Evolutionary conservation across 2,797 vertebrate genomes (phyloP).

Genomic region (Myotis pilosus): DNA sequence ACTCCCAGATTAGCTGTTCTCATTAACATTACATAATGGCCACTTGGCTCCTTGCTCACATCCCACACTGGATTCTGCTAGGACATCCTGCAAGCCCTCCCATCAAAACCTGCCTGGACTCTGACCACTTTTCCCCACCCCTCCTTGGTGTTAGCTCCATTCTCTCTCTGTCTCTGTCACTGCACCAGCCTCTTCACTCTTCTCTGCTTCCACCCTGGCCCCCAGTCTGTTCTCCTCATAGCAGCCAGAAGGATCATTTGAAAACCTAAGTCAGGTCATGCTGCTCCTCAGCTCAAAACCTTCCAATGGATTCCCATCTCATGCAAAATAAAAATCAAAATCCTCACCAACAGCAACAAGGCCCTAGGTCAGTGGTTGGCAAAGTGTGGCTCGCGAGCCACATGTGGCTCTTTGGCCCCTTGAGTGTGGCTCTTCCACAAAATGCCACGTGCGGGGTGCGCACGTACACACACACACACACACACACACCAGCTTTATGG

Average conservation of each 20-base stretch:
- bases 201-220: not conserved
- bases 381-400: no score
- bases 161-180: not conserved
- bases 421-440: no score
- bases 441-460: no score
- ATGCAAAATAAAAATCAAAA: not conserved
- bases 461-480: not conserved
- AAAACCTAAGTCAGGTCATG: not conserved
- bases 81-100: not conserved
- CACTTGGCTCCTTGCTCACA: not conserved
- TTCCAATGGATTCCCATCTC: not conserved
- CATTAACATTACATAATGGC: not conserved
- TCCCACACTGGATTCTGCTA: not conserved
- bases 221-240: not conserved
- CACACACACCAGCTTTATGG: fast-evolving
- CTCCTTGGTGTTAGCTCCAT: not conserved
- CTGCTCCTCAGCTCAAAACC: not conserved
- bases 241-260: not conserved
- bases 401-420: no score
- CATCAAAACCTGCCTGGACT: not conserved
- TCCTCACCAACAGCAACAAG: not conserved
- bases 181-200: not conserved
- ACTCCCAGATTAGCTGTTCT: not conserved
- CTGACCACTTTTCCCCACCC: not conserved
- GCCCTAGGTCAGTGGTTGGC: not conserved